phyloP scores from a whole-genome alignment of 2,797 vertebrate species.

The Helicolenus hilgendorfi region DNA sequence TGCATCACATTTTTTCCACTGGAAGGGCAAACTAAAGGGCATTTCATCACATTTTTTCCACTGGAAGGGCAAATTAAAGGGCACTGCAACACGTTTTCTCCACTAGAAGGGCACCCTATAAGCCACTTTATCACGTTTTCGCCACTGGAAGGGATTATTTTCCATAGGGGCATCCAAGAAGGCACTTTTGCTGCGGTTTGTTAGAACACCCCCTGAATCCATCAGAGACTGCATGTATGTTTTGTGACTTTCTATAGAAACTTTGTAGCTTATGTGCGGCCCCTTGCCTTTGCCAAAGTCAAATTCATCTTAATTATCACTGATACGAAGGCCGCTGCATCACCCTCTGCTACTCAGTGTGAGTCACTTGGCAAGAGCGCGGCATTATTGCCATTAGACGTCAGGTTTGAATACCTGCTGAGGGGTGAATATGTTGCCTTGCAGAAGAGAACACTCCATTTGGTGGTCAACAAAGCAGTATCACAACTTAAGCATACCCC shows the following conservation, averaged over 20 bases:
- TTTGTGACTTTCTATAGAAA: neutral
- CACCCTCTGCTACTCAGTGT: conserved; percentile 26
- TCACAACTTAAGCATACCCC: neutral
- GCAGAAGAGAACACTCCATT: neutral
- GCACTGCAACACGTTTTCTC: neutral
- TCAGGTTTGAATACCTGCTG: conserved; percentile 5
- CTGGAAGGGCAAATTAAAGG: too few relatives aligned
- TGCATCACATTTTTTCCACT: too few relatives aligned
- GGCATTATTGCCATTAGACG: conserved; percentile 3
- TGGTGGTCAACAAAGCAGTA: neutral
- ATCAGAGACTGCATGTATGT: neutral
- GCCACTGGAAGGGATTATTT: neutral
- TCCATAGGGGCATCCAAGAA: neutral
- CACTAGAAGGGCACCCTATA: neutral
- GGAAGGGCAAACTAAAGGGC: too few relatives aligned
- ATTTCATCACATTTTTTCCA: too few relatives aligned
- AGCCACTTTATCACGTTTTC: neutral
- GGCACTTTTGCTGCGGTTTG: neutral
- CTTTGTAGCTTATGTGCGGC: neutral
- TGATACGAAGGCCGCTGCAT: conserved; percentile 36
- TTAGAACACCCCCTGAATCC: too few relatives aligned
- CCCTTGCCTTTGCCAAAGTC: conserved; percentile 33
- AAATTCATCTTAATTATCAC: conserved; percentile 58
- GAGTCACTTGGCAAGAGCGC: conserved; percentile 43
- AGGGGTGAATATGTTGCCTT: conserved; percentile 2